A percentile compares a stretch with the other conserved stretches of the same genome.
phyloP scores from a whole-genome alignment of 2,797 vertebrate species.

The Hydrophis major region DNA sequence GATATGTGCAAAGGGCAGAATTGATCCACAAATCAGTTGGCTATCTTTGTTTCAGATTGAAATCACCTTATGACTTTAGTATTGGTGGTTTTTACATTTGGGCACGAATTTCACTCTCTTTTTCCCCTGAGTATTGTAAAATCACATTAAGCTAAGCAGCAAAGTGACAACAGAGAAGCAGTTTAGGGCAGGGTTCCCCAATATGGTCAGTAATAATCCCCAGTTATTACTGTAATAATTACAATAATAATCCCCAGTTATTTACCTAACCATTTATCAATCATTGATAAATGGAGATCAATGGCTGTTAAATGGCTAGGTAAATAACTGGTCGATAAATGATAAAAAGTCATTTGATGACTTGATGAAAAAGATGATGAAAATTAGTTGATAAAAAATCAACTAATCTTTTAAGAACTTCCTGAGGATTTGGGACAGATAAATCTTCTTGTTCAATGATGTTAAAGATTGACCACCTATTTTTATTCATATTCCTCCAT shows the following conservation, averaged over 20 bases:
- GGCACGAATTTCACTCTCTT: neutral
- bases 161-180: neutral
- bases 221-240: neutral
- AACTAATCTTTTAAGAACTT: neutral
- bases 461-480: neutral
- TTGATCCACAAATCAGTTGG: neutral
- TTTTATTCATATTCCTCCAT: constrained; percentile 24
- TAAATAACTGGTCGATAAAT: too few species aligned
- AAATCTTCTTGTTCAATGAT: neutral
- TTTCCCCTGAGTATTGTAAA: neutral
- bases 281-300: neutral
- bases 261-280: too few species aligned
- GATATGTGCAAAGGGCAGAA: neutral
- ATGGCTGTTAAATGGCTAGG: too few species aligned
- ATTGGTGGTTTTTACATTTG: neutral
- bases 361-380: too few species aligned
- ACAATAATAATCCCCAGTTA: too few species aligned
- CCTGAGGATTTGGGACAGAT: neutral
- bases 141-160: neutral
- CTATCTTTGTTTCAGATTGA: neutral
- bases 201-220: neutral
- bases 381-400: neutral
- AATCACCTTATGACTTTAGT: neutral
- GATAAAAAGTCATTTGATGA: too few species aligned
- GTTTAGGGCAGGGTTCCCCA: neutral